Base-by-base conservation (phyloP, 2,888 invertebrate species). In the Cistogaster globosa region DNA sequence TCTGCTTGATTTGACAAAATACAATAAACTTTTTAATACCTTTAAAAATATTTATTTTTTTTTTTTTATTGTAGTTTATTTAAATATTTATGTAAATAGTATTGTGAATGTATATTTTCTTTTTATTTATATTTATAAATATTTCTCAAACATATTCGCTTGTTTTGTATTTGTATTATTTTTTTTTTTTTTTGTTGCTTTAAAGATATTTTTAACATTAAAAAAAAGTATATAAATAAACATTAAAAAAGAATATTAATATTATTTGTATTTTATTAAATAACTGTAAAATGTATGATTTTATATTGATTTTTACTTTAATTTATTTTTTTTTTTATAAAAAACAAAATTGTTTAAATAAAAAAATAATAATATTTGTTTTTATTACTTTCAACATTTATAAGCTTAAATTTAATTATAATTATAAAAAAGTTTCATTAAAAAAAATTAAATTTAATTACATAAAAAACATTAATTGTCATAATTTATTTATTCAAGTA, bases 61-160 rank as follows among this genome's bases (percentile, higher is more conserved):
- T 22, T 48, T 51, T 12, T 62, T 65, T 32, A 58, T 72, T 67
- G 38, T 51, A 53, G 58, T 75, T 65, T 36, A 55, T 72, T 75
- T 83, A 38, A 62, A 65, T 80, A 68, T 75, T 80, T 14, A 69
- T 58, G 69, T 86, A 81, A 72, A 63, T 83, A 83, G 69, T 78
- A 81, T 79, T 83, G 81, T 82, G 82, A 82, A 86, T 84, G 72
- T 79, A 86, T 82, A 71, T 87, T 55, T 32, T 84, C 53, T n/a
- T 71, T 57, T 45, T 84, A 63, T 42, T 42, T 67, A 62, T 62
- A 77, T 84, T 81, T 87, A 86, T 74, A 76, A 75, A 86, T 87
- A 69, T 72, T 77, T 79, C 48, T n/a, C 63, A 80, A 65, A 84
- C 63, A 79, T 84, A 84, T 84, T 84, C 75, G 74, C 51, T 79